These are phyloP conservation scores for Alethe castanea DNA, from an alignment of 2,113 vertebrate species.

Conservation along the genomic window DNA sequence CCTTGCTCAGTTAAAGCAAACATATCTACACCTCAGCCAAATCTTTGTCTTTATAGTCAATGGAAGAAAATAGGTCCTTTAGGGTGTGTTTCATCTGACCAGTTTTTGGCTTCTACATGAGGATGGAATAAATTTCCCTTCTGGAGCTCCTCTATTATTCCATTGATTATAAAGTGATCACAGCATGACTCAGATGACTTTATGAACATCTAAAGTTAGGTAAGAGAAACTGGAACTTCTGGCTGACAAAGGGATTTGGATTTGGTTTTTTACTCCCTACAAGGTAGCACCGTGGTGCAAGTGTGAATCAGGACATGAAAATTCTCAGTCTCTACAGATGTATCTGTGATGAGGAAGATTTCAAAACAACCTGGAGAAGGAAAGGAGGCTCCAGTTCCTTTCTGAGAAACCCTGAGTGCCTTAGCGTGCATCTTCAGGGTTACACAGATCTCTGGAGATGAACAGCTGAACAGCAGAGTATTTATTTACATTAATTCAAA, in stretches of 20 bases:
- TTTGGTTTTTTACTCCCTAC: background rate
- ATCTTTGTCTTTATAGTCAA: background rate
- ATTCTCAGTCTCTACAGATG: background rate
- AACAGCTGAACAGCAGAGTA: background rate
- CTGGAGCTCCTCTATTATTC: background rate
- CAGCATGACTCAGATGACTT: background rate
- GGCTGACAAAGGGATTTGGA: background rate
- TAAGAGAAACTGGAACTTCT: background rate
- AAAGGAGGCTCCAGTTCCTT: background rate
- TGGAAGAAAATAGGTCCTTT: background rate
- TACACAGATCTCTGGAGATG: background rate
- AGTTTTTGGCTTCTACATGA: background rate
- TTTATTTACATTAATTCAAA: background rate
- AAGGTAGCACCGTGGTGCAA: rapidly evolving
- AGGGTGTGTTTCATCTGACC: background rate
- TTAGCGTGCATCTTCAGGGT: background rate
- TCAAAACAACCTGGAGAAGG: background rate
- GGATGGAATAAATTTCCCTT: background rate
- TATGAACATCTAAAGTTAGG: background rate
- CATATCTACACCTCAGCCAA: background rate
- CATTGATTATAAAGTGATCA: background rate
- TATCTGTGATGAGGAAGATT: background rate
- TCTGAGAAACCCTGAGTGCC: background rate
- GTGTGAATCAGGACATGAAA: background rate
- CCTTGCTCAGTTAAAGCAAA: background rate